Percentiles rank a stretch among this genome's conserved stretches.
These are phyloP conservation scores for Chorisops tibialis DNA, from an alignment of 2,888 invertebrate species.

Conservation along the genomic window DNA sequence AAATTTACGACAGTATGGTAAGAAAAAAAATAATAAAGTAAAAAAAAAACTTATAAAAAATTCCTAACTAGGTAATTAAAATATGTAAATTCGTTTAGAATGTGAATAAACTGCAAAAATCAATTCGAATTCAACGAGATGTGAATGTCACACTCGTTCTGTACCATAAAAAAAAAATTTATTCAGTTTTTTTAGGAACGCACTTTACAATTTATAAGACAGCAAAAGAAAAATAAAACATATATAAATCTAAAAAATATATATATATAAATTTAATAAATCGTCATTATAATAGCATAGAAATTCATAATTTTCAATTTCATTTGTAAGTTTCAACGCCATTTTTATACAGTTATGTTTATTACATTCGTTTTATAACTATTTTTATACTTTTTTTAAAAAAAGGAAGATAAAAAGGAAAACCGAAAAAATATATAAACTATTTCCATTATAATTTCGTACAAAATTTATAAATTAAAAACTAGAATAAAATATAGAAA, in stretches of 20 bases:
- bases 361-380: no score
- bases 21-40: background rate
- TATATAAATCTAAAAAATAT: background rate
- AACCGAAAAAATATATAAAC: no score
- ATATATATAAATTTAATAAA: background rate
- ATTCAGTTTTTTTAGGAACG: constrained; percentile 30
- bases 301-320: no score
- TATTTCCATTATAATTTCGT: no score
- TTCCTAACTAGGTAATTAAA: constrained; percentile 2
- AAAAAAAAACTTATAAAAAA: background rate
- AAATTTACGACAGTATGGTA: background rate
- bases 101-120: constrained; percentile 12
- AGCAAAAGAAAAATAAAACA: no score
- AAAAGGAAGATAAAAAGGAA: no score
- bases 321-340: no score
- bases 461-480: no score
- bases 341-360: no score
- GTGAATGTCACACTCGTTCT: background rate
- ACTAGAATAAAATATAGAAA: no score
- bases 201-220: constrained; percentile 30
- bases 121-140: constrained; percentile 7
- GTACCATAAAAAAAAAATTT: constrained; percentile 22
- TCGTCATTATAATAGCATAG: no score
- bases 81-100: constrained; percentile 30
- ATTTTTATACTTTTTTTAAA: no score